Evolutionary conservation across 2,888 invertebrate species (phyloP).

Genomic region (Toxonevra muliebris): DNA sequence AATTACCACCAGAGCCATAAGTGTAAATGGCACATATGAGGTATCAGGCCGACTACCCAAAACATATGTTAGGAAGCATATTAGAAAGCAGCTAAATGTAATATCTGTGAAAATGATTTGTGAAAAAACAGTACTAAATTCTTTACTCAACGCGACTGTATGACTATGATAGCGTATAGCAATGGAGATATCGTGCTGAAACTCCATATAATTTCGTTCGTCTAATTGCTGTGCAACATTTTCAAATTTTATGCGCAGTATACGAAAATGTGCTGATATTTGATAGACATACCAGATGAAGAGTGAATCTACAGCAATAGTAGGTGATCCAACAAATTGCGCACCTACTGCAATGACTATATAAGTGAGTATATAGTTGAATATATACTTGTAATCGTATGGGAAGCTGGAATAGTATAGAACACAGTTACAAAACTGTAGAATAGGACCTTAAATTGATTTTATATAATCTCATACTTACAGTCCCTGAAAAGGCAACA

Average conservation of each 20-base stretch:
- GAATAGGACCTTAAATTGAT: no score
- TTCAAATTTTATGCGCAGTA: slow-evolving; percentile 6
- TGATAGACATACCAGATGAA: slow-evolving; percentile 21
- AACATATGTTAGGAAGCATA: slow-evolving; percentile 13
- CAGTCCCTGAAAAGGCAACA: no score
- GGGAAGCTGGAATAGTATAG: no score
- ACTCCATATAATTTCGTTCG: neutral
- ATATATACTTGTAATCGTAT: neutral
- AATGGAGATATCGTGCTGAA: neutral
- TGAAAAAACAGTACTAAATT: slow-evolving; percentile 10
- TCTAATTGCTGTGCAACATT: neutral
- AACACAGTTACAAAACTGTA: no score
- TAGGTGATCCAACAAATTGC: neutral
- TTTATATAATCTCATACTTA: no score
- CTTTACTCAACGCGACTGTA: slow-evolving; percentile 6
- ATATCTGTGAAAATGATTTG: slow-evolving; percentile 19
- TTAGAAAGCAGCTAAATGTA: slow-evolving; percentile 9
- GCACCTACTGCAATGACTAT: slow-evolving; percentile 1
- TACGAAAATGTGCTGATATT: slow-evolving; percentile 17
- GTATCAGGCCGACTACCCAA: neutral
- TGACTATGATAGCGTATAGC: slow-evolving; percentile 13
- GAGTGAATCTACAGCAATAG: slow-evolving; percentile 9
- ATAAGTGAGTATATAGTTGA: slow-evolving; percentile 8
- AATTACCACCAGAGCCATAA: neutral
- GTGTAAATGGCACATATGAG: neutral